These are phyloP conservation scores for Polylopha cassiicola DNA, from an alignment of 2,888 invertebrate species.

Conservation along the genomic window DNA sequence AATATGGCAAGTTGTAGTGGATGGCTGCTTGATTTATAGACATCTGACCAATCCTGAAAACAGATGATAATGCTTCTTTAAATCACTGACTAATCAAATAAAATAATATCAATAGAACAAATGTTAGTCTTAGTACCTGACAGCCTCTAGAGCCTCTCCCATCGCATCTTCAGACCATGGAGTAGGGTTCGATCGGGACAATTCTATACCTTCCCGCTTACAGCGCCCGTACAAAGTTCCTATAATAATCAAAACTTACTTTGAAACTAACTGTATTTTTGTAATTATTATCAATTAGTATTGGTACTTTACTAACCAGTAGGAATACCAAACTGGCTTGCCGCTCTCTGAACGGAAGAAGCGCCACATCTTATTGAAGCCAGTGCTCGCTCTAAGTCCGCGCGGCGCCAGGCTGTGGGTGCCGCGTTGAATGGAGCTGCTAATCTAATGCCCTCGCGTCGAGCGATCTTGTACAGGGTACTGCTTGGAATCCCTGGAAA, in stretches of 20 bases:
- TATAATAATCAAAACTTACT: conserved; percentile 34
- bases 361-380: conserved; percentile 88
- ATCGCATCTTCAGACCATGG: conserved; percentile 96
- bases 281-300: neutral
- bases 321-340: conserved; percentile 91
- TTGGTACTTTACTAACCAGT: conserved; percentile 72
- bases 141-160: conserved; percentile 93
- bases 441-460: conserved; percentile 91
- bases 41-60: conserved; percentile 89
- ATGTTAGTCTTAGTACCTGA: conserved; percentile 76
- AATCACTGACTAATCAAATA: neutral
- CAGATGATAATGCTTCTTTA: neutral
- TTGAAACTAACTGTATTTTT: too few relatives aligned
- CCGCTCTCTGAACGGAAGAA: conserved; percentile 90
- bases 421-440: conserved; percentile 95
- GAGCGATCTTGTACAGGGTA: conserved; percentile 93
- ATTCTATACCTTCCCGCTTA: conserved; percentile 92
- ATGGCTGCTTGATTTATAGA: conserved; percentile 95
- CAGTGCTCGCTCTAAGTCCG: conserved; percentile 88
- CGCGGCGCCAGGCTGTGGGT: conserved; percentile 92
- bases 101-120: conserved; percentile 3
- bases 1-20: conserved; percentile 93
- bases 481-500: conserved; percentile 88
- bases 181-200: conserved; percentile 92
- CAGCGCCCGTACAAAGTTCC: conserved; percentile 92